Evolutionary conservation across 2,113 vertebrate genomes (phyloP).

Genomic region (Takifugu bimaculatus): DNA sequence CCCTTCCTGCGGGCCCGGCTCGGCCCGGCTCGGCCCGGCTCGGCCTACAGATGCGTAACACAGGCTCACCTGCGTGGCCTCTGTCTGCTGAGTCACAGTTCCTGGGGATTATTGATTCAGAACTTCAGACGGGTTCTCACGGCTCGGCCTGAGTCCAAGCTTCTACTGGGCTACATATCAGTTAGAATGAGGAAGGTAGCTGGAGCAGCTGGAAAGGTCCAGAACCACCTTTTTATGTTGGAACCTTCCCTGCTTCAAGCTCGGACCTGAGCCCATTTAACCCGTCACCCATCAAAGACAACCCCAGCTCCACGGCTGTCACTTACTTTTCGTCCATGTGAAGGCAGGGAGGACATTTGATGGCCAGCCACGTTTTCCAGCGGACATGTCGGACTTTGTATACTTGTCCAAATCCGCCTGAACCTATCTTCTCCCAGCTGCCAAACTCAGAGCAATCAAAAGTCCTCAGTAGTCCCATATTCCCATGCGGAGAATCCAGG

Average conservation of each 20-base stretch:
- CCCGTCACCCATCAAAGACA: not conserved
- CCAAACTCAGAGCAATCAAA: conserved; percentile 87
- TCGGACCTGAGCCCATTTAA: too few relatives aligned
- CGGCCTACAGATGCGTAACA: not conserved
- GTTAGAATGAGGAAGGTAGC: too few relatives aligned
- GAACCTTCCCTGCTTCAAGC: too few relatives aligned
- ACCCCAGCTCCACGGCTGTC: conserved; percentile 10
- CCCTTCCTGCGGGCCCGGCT: not conserved
- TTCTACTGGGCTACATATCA: too few relatives aligned
- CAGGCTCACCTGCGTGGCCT: too few relatives aligned
- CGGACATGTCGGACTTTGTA: conserved; percentile 94
- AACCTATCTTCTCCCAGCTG: conserved; percentile 95
- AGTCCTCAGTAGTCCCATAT: conserved; percentile 87
- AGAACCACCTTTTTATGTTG: too few relatives aligned
- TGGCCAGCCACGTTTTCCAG: conserved; percentile 97
- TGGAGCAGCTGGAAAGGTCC: too few relatives aligned
- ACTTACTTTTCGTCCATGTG: conserved; percentile 95
- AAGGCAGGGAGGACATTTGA: conserved; percentile 94
- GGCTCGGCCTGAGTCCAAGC: too few relatives aligned
- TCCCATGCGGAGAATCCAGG: conserved; percentile 77
- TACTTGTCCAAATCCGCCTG: conserved; percentile 95
- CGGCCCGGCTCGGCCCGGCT: not conserved
- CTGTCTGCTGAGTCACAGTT: conserved; percentile 33
- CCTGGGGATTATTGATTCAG: conserved; percentile 1
- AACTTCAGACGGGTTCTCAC: too few relatives aligned